A percentile compares a stretch with the other conserved stretches of the same genome.
Evolutionary conservation across 1,140 invertebrate species (phyloP).

Genomic region (Solenopsis invicta): DNA sequence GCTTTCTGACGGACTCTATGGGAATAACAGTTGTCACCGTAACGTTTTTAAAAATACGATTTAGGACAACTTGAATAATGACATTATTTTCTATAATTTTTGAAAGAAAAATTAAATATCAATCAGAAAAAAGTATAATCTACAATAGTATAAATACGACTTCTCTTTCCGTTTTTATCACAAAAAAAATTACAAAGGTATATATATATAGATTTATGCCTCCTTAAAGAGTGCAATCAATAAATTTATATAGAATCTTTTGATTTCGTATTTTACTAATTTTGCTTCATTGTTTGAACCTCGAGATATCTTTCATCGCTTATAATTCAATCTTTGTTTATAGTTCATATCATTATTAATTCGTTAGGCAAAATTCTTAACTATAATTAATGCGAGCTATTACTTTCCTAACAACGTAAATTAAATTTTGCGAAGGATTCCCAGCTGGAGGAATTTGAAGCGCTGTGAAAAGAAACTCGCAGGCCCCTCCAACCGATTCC

Average conservation of each 20-base stretch:
- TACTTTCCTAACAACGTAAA: constrained; percentile 26
- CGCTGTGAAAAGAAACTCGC: background rate
- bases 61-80: too few relatives aligned
- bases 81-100: too few relatives aligned
- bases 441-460: background rate
- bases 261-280: background rate
- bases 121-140: too few relatives aligned
- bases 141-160: too few relatives aligned
- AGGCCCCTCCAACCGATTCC: constrained; percentile 16
- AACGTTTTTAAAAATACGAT: too few relatives aligned
- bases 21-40: too few relatives aligned
- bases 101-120: too few relatives aligned
- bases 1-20: too few relatives aligned
- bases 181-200: too few relatives aligned
- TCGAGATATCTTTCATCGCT: background rate
- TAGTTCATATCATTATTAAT: background rate
- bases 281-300: background rate
- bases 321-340: constrained; percentile 5
- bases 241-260: background rate
- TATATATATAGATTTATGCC: too few relatives aligned
- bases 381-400: background rate
- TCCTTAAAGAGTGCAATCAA: too few relatives aligned
- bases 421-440: constrained; percentile 32
- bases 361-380: background rate
- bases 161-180: too few relatives aligned